These are phyloP conservation scores for Bos indicus DNA, from an alignment of 2,113 vertebrate species.

Conservation along the genomic window DNA sequence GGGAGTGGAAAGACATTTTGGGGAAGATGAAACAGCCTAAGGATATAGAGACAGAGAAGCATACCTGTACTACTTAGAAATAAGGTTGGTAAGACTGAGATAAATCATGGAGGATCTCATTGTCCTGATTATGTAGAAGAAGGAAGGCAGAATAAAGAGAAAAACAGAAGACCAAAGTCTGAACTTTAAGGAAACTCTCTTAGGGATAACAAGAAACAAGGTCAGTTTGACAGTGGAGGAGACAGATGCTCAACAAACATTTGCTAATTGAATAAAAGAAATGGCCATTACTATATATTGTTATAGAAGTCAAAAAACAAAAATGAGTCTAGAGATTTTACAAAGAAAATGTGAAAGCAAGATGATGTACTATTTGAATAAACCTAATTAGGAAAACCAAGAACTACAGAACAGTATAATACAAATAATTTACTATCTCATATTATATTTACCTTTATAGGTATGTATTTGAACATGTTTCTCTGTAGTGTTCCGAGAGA, in stretches of 20 bases:
- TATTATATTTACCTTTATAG: neutral
- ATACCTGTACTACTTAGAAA: neutral
- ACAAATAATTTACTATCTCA: neutral
- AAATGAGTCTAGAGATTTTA: neutral
- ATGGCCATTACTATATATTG: neutral
- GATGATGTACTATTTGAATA: neutral
- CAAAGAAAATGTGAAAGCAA: neutral
- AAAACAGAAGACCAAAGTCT: conserved; percentile 10
- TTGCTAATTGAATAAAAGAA: conserved; percentile 12
- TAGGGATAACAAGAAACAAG: neutral
- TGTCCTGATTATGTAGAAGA: neutral
- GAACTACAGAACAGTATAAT: neutral
- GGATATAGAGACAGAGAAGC: neutral
- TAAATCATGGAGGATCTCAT: neutral
- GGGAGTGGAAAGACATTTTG: neutral
- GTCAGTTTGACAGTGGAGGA: neutral
- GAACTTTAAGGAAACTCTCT: conserved; percentile 25
- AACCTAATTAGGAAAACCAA: neutral
- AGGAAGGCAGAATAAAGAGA: neutral
- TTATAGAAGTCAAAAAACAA: neutral
- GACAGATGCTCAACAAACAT: neutral
- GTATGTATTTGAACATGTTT: neutral
- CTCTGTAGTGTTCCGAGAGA: neutral
- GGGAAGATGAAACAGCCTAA: neutral
- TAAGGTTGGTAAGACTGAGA: neutral